phyloP scores from a whole-genome alignment of 2,888 invertebrate genomes.

The Cheilosia variabilis region DNA sequence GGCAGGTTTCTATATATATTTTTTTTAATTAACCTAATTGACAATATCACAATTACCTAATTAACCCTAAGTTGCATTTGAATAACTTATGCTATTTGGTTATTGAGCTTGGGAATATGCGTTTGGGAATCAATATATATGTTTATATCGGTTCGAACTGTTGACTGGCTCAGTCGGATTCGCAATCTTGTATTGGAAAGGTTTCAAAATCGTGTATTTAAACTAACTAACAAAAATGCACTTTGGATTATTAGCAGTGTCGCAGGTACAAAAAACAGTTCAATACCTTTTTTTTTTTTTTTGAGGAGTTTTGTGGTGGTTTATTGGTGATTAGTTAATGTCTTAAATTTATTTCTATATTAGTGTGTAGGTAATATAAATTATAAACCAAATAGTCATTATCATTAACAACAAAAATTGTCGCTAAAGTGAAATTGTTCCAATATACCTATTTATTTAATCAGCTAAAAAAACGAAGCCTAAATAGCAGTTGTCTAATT shows the following conservation, averaged over 20 bases:
- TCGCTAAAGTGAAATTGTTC: too few species aligned
- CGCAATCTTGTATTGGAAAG: neutral
- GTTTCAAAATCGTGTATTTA: neutral
- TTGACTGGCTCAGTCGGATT: constrained; percentile 12
- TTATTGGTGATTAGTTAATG: neutral
- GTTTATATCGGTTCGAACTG: constrained; percentile 8
- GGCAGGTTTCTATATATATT: neutral
- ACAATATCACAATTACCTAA: constrained; percentile 60
- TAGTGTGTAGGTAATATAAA: too few species aligned
- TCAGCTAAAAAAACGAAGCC: too few species aligned
- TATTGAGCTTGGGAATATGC: constrained; percentile 42
- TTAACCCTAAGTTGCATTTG: constrained; percentile 54
- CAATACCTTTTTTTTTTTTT: neutral
- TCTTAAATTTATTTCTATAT: too few species aligned
- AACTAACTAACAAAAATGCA: constrained; percentile 35
- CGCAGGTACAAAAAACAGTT: constrained; percentile 32
- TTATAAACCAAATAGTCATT: too few species aligned
- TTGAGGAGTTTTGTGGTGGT: neutral
- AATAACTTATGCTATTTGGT: constrained; percentile 50
- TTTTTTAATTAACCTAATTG: constrained; percentile 65
- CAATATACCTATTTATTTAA: too few species aligned
- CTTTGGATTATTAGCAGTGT: constrained; percentile 30
- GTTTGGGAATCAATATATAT: constrained; percentile 40
- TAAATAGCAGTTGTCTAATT: too few species aligned
- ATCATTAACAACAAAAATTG: too few species aligned